Conservation (phyloP, 2,888 invertebrate genomes). For the Lepas anatifera region DNA sequence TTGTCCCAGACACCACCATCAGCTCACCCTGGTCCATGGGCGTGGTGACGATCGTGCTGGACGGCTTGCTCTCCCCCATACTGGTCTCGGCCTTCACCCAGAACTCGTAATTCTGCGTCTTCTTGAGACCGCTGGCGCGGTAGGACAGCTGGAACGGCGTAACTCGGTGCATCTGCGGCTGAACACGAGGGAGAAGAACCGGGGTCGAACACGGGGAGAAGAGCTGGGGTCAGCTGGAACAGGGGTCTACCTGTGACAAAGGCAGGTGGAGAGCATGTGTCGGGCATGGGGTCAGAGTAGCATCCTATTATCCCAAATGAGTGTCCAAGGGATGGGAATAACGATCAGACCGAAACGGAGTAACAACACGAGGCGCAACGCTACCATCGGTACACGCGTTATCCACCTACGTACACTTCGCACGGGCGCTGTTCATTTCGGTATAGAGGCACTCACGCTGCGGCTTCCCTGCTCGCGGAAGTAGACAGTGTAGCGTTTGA, state of each 20-base stretch:
- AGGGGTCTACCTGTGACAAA: too few relatives aligned
- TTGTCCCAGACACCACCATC: too few relatives aligned
- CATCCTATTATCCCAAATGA: too few relatives aligned
- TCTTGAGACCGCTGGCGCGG: conserved; percentile 69
- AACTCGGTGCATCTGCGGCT: conserved; percentile 23
- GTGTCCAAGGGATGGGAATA: too few relatives aligned
- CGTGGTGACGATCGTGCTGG: conserved; percentile 71
- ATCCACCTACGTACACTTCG: neutral
- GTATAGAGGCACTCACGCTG: neutral
- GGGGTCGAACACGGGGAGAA: too few relatives aligned
- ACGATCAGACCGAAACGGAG: too few relatives aligned
- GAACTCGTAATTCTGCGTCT: conserved; percentile 75
- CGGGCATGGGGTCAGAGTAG: too few relatives aligned
- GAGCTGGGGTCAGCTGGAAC: too few relatives aligned
- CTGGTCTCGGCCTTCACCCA: conserved; percentile 90
- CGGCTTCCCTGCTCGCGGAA: conserved; percentile 37
- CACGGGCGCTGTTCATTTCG: neutral
- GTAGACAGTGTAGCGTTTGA: conserved; percentile 87
- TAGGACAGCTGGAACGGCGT: conserved; percentile 58
- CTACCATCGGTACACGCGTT: neutral
- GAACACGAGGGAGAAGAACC: too few relatives aligned
- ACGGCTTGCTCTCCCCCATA: conserved; percentile 85
- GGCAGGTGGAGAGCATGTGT: too few relatives aligned
- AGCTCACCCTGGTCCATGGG: conserved; percentile 61
- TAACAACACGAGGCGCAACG: too few relatives aligned